A percentile compares a stretch with the other conserved stretches of the same genome.
Conservation (phyloP, 2,113 vertebrate genomes). For the Muntiacus reevesi region DNA sequence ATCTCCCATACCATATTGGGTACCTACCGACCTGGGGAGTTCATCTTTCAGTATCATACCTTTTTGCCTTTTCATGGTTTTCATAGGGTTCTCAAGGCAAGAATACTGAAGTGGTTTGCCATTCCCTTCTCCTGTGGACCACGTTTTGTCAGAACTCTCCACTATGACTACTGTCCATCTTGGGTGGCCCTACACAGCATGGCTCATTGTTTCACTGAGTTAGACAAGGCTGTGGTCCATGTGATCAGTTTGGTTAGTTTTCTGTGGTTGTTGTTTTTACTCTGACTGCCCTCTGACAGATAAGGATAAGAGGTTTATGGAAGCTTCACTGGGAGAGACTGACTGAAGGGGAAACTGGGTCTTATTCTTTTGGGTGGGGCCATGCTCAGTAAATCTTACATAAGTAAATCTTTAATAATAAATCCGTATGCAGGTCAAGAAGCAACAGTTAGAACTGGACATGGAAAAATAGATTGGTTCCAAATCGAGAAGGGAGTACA, state of each 20-base stretch:
- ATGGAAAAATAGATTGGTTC: background rate
- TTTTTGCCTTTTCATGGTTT: background rate
- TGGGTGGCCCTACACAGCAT: background rate
- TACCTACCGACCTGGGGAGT: background rate
- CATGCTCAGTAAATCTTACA: background rate
- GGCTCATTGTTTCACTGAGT: background rate
- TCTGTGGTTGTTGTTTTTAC: background rate
- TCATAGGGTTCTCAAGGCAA: background rate
- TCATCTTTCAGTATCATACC: background rate
- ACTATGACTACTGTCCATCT: background rate
- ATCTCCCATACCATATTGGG: background rate
- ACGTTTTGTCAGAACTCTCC: background rate
- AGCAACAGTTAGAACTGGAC: background rate
- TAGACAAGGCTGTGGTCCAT: background rate
- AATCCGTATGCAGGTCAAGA: background rate
- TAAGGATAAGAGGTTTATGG: background rate
- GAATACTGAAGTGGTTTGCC: background rate
- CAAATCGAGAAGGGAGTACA: background rate
- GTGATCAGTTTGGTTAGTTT: background rate
- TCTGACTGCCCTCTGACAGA: background rate
- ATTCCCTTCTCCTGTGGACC: background rate
- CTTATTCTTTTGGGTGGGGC: background rate
- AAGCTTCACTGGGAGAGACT: background rate
- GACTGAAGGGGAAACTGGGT: background rate
- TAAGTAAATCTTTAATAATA: background rate